Evolutionary conservation across 2,113 vertebrate genomes (phyloP).

Genomic region (Xyrauchen texanus): DNA sequence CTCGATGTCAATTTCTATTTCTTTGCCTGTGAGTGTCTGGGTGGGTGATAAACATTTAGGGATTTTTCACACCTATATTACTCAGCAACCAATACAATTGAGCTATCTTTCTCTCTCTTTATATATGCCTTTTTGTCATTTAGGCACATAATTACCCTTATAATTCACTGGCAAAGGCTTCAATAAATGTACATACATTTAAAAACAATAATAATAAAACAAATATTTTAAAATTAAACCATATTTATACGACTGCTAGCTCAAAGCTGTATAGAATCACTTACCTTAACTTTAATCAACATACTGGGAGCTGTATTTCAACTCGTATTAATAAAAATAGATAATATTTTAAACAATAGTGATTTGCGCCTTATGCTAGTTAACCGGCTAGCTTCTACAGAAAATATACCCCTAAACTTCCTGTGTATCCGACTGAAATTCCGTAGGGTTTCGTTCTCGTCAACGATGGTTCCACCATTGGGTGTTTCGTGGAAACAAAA

Average conservation of each 20-base stretch:
- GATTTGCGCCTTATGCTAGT: neutral
- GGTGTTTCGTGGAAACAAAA: neutral
- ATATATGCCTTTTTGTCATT: no score
- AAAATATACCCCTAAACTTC: neutral
- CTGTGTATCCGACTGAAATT: neutral
- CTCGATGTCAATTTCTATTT: conserved; percentile 93
- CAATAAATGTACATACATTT: no score
- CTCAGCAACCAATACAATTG: neutral
- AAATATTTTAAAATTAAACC: no score
- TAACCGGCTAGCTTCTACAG: neutral
- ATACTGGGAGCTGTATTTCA: conserved; percentile 60
- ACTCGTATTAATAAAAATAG: neutral
- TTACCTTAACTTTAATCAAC: conserved; percentile 80
- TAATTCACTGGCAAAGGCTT: no score
- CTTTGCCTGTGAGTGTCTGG: conserved; percentile 90
- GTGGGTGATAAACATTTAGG: neutral
- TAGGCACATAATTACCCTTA: no score
- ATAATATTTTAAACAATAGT: neutral
- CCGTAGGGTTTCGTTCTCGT: neutral
- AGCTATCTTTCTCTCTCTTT: neutral
- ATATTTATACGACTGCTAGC: neutral
- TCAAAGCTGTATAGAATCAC: neutral
- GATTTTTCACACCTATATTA: neutral
- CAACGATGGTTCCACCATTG: neutral
- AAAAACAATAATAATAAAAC: no score